Evolutionary conservation across 1,140 invertebrate species (phyloP), one percentile per base, ranked within the genome.

Genomic region (Orchestia grillus): DNA sequence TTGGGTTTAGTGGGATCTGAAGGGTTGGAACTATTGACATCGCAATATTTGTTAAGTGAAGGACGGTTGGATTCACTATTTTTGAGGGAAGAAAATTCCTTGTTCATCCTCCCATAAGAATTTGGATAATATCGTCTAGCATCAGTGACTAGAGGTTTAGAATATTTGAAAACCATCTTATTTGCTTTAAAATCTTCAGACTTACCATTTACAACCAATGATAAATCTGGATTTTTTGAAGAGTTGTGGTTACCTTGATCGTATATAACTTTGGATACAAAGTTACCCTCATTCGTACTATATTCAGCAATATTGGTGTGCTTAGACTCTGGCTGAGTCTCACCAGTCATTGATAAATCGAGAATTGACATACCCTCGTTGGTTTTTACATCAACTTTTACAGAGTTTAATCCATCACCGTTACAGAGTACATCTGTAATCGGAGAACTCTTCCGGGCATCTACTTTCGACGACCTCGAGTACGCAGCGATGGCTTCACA

Each of bases 41-140:
- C 62, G 36, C 62, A 28, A 77, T 15, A 28, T 23, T 77, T 77
- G 62, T 77, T 77, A 36, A 77, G 62, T 23, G 62, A 77, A 8
- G 62, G 62, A 77, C 28, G 28, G 62, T 77, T 77, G 11, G 62
- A 77, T 77, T 77, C 62, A 36, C 62, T 77, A 28, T 36, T 77
- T 77, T 36, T 77, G 62, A 77, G 28, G 28, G 62, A 77, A 77
- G 62, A 77, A 77, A 77, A 77, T 77, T 77, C 62, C 11, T 28
- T 77, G 62, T 77, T 77, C n/a, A 90, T 90, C 28, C 43, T 90
- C 88, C 92, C 92, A 40, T 94, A 94, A 94, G 92, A 44, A 94
- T 94, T 94, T 19, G 92, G 92, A 44, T 94, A 94, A 47, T 94
- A 94, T 40, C 92, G 41, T 94, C 92, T 94, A 44, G 92, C 43